Conservation (phyloP, 1,140 invertebrate species). For the Popillia japonica region DNA sequence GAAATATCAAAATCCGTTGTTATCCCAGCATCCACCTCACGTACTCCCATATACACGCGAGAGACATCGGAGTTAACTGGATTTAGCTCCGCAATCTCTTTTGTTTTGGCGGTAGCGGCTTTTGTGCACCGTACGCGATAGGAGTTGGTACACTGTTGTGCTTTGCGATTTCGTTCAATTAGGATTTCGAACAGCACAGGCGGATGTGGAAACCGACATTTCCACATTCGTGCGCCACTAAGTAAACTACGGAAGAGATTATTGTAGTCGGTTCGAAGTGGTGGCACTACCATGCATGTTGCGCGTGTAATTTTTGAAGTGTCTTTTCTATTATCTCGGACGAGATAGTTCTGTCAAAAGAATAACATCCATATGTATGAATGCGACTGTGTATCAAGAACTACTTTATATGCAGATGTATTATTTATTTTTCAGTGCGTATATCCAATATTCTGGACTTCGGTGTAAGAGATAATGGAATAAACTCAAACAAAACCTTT, state of each 20-base stretch:
- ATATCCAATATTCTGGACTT: too few species aligned
- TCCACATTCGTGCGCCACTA: neutral
- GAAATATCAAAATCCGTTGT: constrained; percentile 10
- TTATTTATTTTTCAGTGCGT: too few species aligned
- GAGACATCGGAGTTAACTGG: constrained; percentile 17
- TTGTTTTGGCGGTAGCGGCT: constrained; percentile 8
- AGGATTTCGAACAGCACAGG: neutral
- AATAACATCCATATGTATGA: too few species aligned
- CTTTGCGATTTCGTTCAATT: neutral
- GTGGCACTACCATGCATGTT: neutral
- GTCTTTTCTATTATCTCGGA: neutral
- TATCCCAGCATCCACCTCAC: constrained; percentile 10
- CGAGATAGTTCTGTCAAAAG: neutral
- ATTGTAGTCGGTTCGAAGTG: neutral
- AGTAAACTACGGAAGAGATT: neutral
- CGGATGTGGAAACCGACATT: neutral
- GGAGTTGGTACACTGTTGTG: neutral
- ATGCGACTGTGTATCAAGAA: too few species aligned
- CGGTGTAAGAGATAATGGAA: too few species aligned
- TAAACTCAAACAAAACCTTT: too few species aligned
- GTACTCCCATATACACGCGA: constrained; percentile 14
- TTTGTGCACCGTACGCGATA: neutral
- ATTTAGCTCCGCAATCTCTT: constrained; percentile 9
- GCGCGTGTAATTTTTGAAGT: neutral
- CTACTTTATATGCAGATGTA: too few species aligned